Conservation (phyloP, 2,797 vertebrate species). For the Bradypodion ventrale region DNA sequence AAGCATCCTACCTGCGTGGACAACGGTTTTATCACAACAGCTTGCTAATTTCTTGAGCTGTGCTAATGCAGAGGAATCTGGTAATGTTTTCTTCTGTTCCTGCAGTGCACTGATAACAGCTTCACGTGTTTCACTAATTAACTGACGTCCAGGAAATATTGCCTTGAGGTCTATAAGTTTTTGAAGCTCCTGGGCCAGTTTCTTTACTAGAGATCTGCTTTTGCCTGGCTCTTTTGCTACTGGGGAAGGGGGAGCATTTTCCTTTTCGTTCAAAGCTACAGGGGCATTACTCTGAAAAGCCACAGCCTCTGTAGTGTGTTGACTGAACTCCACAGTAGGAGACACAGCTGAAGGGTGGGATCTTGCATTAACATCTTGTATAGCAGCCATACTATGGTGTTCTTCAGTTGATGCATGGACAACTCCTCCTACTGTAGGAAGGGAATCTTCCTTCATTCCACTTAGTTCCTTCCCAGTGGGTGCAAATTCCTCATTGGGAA, state of each 20-base stretch:
- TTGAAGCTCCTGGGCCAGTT: conserved; percentile 72
- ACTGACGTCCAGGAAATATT: conserved; percentile 64
- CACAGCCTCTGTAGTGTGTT: conserved; percentile 1
- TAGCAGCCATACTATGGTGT: background rate
- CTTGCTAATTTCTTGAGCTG: conserved; percentile 29
- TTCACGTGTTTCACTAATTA: conserved; percentile 60
- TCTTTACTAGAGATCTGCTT: conserved; percentile 55
- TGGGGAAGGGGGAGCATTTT: conserved; percentile 41
- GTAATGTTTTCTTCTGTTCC: conserved; percentile 48
- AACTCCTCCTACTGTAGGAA: background rate
- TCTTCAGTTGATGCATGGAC: background rate
- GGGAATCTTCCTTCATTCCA: background rate
- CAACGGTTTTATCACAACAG: background rate
- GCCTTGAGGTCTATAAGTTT: conserved; percentile 51
- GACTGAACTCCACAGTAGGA: background rate
- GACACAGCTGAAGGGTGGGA: background rate
- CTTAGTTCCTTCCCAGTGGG: background rate
- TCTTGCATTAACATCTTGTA: background rate
- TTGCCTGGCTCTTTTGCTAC: conserved; percentile 14
- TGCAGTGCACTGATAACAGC: conserved; percentile 46
- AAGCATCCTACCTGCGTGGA: background rate
- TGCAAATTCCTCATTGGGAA: background rate
- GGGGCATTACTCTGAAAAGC: background rate
- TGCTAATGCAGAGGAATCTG: conserved; percentile 48
- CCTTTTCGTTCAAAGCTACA: conserved; percentile 41